Conservation (phyloP, 2,888 invertebrate genomes). For the Neria commutata region DNA sequence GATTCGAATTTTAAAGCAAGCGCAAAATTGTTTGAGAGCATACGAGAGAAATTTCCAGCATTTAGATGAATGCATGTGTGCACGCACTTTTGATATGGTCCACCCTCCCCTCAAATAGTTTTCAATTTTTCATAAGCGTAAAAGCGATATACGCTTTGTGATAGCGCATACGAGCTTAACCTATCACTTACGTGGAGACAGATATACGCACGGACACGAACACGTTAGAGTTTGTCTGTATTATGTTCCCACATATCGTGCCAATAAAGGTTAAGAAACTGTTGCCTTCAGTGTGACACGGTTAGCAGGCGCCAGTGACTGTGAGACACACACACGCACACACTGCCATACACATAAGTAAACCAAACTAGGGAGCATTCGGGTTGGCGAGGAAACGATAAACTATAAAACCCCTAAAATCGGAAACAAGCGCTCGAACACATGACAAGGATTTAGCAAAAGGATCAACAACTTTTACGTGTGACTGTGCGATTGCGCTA, state of each 20-base stretch:
- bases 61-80: too few relatives aligned
- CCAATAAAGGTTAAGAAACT: conserved; percentile 3
- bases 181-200: conserved; percentile 35
- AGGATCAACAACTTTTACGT: background rate
- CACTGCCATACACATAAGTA: too few relatives aligned
- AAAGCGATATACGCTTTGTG: background rate
- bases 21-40: too few relatives aligned
- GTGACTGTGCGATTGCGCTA: background rate
- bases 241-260: background rate
- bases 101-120: too few relatives aligned
- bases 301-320: background rate
- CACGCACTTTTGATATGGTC: too few relatives aligned
- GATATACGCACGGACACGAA: conserved; percentile 32
- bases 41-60: too few relatives aligned
- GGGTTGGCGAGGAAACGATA: background rate
- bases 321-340: conserved; percentile 12
- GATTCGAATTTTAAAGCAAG: too few relatives aligned
- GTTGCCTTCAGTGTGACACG: background rate
- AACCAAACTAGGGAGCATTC: conserved; percentile 3
- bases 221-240: conserved; percentile 14
- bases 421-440: background rate
- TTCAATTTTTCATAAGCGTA: background rate
- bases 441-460: conserved; percentile 2
- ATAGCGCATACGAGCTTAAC: background rate
- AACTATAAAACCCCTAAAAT: conserved; percentile 7